Evolutionary conservation across 1,140 invertebrate species (phyloP).

Genomic region (Chironomus striatipennis): DNA sequence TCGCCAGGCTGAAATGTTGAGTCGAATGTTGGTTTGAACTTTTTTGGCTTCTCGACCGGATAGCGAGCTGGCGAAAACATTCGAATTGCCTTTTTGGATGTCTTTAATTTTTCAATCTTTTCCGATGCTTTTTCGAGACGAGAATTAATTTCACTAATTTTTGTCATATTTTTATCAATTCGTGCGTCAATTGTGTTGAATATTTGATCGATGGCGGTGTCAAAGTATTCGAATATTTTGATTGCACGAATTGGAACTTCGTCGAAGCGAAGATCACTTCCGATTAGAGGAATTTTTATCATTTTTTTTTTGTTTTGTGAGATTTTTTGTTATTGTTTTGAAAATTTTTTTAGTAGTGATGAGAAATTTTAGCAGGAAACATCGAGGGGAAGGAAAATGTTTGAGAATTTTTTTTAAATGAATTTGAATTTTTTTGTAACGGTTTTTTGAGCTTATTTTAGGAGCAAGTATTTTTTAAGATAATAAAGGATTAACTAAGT

Average conservation of each 20-base stretch:
- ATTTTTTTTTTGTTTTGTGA: constrained; percentile 24
- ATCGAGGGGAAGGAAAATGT: too few relatives aligned
- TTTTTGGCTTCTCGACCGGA: not conserved
- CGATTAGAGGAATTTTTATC: not conserved
- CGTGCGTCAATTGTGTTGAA: not conserved
- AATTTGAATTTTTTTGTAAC: too few relatives aligned
- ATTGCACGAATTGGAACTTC: not conserved
- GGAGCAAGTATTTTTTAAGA: too few relatives aligned
- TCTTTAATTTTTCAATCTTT: constrained; percentile 1
- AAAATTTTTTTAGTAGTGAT: not conserved
- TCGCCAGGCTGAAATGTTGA: not conserved
- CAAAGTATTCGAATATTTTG: not conserved
- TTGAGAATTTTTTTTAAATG: too few relatives aligned
- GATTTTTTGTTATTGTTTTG: constrained; percentile 23
- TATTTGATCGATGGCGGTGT: not conserved
- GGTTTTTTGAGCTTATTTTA: too few relatives aligned
- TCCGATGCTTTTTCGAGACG: not conserved
- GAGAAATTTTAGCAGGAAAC: too few relatives aligned
- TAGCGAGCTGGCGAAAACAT: not conserved
- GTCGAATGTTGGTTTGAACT: not conserved
- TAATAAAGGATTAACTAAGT: too few relatives aligned
- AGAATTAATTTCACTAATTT: not conserved
- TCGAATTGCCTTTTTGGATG: not conserved
- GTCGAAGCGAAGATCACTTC: not conserved
- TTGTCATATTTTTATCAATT: constrained; percentile 5